A percentile compares a stretch with the other conserved stretches of the same genome.
phyloP scores from a whole-genome alignment of 1,140 invertebrate genomes.

The Trigoniulus corallinus region DNA sequence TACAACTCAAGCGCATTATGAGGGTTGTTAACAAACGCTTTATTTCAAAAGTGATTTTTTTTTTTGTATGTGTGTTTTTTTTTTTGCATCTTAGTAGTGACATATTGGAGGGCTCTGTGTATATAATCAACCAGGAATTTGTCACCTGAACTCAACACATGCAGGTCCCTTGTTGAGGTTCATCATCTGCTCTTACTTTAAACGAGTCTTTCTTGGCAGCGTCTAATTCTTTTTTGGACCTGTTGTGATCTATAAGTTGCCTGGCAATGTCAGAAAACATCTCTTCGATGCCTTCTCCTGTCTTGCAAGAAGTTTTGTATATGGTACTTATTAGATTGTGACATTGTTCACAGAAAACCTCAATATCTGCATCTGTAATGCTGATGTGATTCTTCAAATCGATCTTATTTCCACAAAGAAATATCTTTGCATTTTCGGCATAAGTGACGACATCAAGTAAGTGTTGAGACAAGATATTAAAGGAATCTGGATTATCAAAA shows the following conservation, averaged over 20 bases:
- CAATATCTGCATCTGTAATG: slow-evolving; percentile 75
- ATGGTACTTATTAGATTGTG: slow-evolving; percentile 72
- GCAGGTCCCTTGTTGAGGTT: not conserved
- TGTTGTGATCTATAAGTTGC: slow-evolving; percentile 54
- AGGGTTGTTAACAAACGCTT: too few relatives aligned
- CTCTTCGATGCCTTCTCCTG: slow-evolving; percentile 65
- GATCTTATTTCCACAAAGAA: slow-evolving; percentile 75
- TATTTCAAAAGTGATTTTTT: too few relatives aligned
- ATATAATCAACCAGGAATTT: too few relatives aligned
- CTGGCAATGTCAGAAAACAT: slow-evolving; percentile 78
- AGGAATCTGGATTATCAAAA: slow-evolving; percentile 73
- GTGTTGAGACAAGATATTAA: slow-evolving; percentile 79
- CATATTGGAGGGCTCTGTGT: too few relatives aligned
- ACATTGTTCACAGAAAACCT: slow-evolving; percentile 81
- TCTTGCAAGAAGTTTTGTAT: slow-evolving; percentile 83
- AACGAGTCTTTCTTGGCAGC: slow-evolving; percentile 7
- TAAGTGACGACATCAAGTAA: slow-evolving; percentile 77
- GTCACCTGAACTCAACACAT: slow-evolving; percentile 1
- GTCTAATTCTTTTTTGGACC: slow-evolving; percentile 53
- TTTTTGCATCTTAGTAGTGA: too few relatives aligned
- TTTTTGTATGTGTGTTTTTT: too few relatives aligned
- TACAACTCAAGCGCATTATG: too few relatives aligned
- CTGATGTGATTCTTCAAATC: slow-evolving; percentile 51
- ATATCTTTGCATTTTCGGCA: slow-evolving; percentile 84
- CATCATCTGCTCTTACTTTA: slow-evolving; percentile 3